Evolutionary conservation across 2,888 invertebrate species (phyloP), one percentile per base, ranked within the genome.

Genomic region (Pediacus dermestoides): DNA sequence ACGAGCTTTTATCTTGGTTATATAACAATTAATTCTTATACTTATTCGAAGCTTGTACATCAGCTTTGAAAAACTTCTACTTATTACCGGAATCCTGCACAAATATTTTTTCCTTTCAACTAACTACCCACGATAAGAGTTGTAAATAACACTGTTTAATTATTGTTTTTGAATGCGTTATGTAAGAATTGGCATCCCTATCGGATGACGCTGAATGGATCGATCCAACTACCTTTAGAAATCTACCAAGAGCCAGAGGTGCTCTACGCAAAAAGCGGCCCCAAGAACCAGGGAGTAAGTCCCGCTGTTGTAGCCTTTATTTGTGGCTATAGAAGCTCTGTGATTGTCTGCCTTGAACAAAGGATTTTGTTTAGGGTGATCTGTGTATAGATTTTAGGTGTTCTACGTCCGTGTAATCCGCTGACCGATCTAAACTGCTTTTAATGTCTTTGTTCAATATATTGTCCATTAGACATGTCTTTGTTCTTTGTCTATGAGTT

Each of bases 271-370:
- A 54, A 52, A 57, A 54, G 37, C 49, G 50, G 23, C 49, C 44
- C 30, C 47, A 48, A 35, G 18, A 42, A 21, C 44, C 55, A 37
- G 63, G 61, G 53, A 60, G 64, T 64, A 64, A 63, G 63, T 61
- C 52, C 42, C 34, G 42, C 37, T 36, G 41, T 23, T 50, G 48
- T 52, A 44, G 48, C 34, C 37, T 34, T 37, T 44, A 34, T 28
- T 13, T 42, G 42, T 48, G 46, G 37, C 42, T 42, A 41, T 46
- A 40, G 37, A 37, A 33, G 13, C 35, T 34, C 34, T 35, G 39
- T 46, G 36, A 43, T 27, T 42, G 42, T 48, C 40, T 27, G 43
- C 30, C 36, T 14, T 25, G 9, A 28, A 30, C 34, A 34, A 23
- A 16, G 10, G 16, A 27, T 35, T 31, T 46, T 23, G 34, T 39